Percentiles rank a stretch among this genome's conserved stretches.
Evolutionary conservation across 2,797 vertebrate species (phyloP).

Genomic region (Varecia variegata): DNA sequence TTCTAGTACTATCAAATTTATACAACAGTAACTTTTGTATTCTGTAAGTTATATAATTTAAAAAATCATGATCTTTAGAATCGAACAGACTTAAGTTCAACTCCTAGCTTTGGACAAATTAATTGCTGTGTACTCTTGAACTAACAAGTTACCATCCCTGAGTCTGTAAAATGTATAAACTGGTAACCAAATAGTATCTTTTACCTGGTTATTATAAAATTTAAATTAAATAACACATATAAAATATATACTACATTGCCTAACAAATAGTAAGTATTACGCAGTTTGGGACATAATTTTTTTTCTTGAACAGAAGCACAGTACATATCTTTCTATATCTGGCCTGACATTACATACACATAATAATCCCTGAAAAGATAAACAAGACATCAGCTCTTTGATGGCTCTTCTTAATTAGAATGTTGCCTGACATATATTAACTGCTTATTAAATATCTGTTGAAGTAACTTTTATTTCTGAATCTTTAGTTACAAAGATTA

Average conservation of each 20-base stretch:
- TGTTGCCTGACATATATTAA: background rate
- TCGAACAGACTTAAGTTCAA: background rate
- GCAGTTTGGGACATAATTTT: background rate
- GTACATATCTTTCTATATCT: background rate
- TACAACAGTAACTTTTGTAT: background rate
- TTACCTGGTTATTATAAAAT: background rate
- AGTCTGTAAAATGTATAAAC: background rate
- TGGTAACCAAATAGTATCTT: background rate
- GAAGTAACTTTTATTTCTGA: slow-evolving; percentile 13
- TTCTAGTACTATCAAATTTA: background rate
- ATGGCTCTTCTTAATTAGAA: background rate
- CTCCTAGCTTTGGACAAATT: background rate
- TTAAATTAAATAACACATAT: slow-evolving; percentile 1
- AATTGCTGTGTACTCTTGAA: background rate
- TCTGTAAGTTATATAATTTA: background rate
- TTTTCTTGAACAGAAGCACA: background rate
- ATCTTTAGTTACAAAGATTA: background rate
- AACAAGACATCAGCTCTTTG: background rate
- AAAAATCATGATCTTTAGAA: slow-evolving; percentile 8
- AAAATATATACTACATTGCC: background rate
- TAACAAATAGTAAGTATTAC: background rate
- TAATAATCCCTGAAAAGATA: background rate
- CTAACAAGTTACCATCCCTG: background rate
- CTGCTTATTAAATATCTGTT: background rate
- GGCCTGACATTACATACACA: background rate